These are phyloP conservation scores for Leptatherina wallacei DNA, from an alignment of 2,797 vertebrate genomes.

Conservation along the genomic window DNA sequence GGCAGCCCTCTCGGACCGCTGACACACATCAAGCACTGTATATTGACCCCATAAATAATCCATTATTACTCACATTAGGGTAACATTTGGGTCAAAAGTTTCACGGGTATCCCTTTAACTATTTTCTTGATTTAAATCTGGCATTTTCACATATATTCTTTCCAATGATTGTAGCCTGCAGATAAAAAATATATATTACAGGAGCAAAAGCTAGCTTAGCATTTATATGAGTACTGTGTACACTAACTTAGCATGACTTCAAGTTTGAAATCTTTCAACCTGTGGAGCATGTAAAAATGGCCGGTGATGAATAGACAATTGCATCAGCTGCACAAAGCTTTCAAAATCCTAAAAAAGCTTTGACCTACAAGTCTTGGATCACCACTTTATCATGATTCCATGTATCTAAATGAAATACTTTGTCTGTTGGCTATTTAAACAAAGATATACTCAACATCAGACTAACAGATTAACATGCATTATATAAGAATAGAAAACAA, in stretches of 20 bases:
- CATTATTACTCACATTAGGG: too few species aligned
- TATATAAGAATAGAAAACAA: slow-evolving; percentile 16
- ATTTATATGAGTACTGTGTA: slow-evolving; percentile 32
- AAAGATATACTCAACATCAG: slow-evolving; percentile 19
- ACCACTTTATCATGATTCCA: slow-evolving; percentile 6
- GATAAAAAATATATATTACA: slow-evolving; percentile 47
- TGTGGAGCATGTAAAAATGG: slow-evolving; percentile 27
- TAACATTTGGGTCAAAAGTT: too few species aligned
- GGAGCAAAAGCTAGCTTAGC: slow-evolving; percentile 49
- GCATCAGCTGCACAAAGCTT: not conserved
- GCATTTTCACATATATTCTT: slow-evolving; percentile 48
- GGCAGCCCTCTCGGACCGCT: too few species aligned
- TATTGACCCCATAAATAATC: too few species aligned
- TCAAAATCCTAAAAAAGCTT: not conserved
- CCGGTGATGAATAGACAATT: not conserved
- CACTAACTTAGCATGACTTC: slow-evolving; percentile 38
- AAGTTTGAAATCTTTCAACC: slow-evolving; percentile 28
- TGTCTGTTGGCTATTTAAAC: slow-evolving; percentile 3
- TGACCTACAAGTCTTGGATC: not conserved
- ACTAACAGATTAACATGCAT: slow-evolving; percentile 30
- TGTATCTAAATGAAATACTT: not conserved
- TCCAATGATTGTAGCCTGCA: slow-evolving; percentile 45
- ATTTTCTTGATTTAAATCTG: slow-evolving; percentile 29
- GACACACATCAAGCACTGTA: too few species aligned
- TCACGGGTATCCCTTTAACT: too few species aligned